Percentiles rank a stretch among this genome's conserved stretches.
These are phyloP conservation scores for Hypomesus transpacificus DNA, from an alignment of 2,113 vertebrate species.

Conservation along the genomic window DNA sequence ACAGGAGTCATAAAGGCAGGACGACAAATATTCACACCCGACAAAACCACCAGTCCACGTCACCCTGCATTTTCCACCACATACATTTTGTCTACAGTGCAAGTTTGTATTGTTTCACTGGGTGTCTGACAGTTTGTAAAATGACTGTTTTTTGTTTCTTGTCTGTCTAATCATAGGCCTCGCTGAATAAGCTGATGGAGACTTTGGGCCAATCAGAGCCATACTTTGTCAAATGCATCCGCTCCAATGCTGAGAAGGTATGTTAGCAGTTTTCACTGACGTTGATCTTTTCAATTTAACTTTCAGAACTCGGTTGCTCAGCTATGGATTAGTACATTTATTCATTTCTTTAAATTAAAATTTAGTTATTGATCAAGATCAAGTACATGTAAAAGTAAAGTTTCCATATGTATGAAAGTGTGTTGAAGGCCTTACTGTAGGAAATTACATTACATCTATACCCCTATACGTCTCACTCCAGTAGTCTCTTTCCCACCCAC, in stretches of 20 bases:
- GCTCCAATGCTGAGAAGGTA: constrained; percentile 97
- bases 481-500: constrained; percentile 19
- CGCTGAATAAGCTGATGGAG: constrained; percentile 96
- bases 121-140: neutral
- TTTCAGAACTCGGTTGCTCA: constrained; percentile 30
- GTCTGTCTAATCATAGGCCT: constrained; percentile 73
- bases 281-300: too few species aligned
- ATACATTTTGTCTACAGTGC: too few species aligned
- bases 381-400: too few species aligned
- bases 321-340: too few species aligned
- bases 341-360: too few species aligned
- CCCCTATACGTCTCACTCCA: constrained; percentile 13
- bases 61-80: too few species aligned
- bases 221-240: constrained; percentile 98
- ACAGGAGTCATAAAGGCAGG: neutral
- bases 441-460: neutral
- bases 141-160: constrained; percentile 26
- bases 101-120: too few species aligned
- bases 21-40: constrained; percentile 13
- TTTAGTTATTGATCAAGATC: too few species aligned
- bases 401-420: neutral
- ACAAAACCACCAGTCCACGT: neutral
- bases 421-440: neutral
- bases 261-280: too few species aligned
- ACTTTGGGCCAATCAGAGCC: constrained; percentile 95